Base-by-base conservation (phyloP, 2,797 vertebrate species). In the Coendou prehensilis region DNA sequence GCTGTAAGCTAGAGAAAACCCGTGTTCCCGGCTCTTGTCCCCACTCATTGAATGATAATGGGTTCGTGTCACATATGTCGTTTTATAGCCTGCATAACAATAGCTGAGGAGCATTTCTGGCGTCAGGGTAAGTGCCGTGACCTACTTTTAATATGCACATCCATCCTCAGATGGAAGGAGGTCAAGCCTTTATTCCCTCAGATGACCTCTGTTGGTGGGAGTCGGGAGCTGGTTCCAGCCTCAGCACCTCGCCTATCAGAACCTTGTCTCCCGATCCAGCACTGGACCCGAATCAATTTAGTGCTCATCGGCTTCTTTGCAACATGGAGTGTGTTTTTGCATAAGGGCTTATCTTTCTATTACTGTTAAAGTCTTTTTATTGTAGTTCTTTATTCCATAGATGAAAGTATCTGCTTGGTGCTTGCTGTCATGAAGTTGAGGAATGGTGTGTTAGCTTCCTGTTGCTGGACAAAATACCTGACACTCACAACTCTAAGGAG, bases 271-370 rank as follows among this genome's bases (percentile, higher is more conserved):
- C 67, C n/a, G 33, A n/a, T 26, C 13, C 14, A 50, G 73, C 13
- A 2, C 45, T 15, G 45, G 26, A 47, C 26, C 45, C 23, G 5
- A 50, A 76, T 90, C 45, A 78, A 23, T 17, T 88, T 64, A 73
- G n/a, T 83, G 56, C 59, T 57, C 61, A 83, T 87, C 28, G 64
- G 33, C 59, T 96, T 88, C 47, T 93, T 82, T 54, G 45, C n/a
- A 80, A 57, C 56, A 61, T 1, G 33, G 52, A 82, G 41, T 73
- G 15, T 75, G 28, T 33, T 20, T 83, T 87, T 37, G 15, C 8
- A 57, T 63, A 8, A 14, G 41, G 37, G 57, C 17, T 0, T 69
- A 33, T 33, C 59, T 95, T 82, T 47, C 67, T 37, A 37, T 15
- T 81, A 8, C 67, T 22, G 20, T 50, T 61, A 83, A 78, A 30